phyloP scores from a whole-genome alignment of 1,140 invertebrate species.

The Drosophila auraria region DNA sequence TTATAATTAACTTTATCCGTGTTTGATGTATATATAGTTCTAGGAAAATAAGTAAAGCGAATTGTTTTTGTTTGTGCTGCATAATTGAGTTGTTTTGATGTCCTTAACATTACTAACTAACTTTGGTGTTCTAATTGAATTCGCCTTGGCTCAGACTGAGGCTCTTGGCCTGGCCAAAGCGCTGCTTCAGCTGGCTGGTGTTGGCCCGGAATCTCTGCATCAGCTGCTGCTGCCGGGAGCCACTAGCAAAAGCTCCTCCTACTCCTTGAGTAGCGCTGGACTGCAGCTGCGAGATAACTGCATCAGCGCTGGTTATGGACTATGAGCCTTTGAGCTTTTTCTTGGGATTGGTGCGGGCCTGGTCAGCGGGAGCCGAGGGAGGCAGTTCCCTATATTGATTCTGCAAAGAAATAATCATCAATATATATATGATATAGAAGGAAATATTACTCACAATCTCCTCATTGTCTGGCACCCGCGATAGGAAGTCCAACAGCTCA shows the following conservation, averaged over 20 bases:
- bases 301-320: constrained; percentile 79
- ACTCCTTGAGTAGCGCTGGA: constrained; percentile 46
- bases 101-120: constrained; percentile 21
- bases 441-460: constrained; percentile 90
- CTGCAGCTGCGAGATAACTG: constrained; percentile 52
- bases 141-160: constrained; percentile 73
- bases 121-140: constrained; percentile 63
- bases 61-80: constrained; percentile 34
- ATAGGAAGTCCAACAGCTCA: constrained; percentile 97
- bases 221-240: constrained; percentile 61
- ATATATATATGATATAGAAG: background rate
- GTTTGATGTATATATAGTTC: constrained; percentile 25
- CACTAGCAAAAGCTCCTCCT: constrained; percentile 1
- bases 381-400: constrained; percentile 87
- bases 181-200: constrained; percentile 73
- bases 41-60: constrained; percentile 66
- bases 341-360: constrained; percentile 86
- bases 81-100: constrained; percentile 47
- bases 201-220: constrained; percentile 79
- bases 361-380: constrained; percentile 85
- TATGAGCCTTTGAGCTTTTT: constrained; percentile 88
- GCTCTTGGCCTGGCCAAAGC: constrained; percentile 74
- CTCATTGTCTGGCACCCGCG: constrained; percentile 97
- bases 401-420: constrained; percentile 55
- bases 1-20: constrained; percentile 9